These are phyloP conservation scores for Bombus cullumanus DNA, from an alignment of 1,140 invertebrate species.

Conservation along the genomic window DNA sequence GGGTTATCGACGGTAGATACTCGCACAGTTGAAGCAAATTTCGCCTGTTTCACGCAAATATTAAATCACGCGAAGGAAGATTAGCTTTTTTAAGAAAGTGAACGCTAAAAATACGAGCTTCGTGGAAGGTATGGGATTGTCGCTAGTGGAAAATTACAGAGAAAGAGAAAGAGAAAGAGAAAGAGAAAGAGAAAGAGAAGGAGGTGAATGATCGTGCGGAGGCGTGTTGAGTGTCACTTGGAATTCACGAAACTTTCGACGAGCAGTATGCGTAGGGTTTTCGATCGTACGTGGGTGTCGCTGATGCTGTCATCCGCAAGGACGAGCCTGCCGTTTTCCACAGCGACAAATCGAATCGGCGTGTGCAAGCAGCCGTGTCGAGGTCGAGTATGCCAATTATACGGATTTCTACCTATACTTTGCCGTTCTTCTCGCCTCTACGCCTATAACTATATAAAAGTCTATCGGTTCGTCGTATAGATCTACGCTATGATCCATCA, in stretches of 20 bases:
- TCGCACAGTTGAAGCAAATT: background rate
- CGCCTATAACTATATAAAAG: background rate
- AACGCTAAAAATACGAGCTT: background rate
- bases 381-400: background rate
- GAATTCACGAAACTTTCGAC: conserved; percentile 19
- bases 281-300: conserved; percentile 23
- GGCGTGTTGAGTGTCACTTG: background rate
- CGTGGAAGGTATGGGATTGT: background rate
- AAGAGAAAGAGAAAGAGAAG: background rate
- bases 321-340: background rate
- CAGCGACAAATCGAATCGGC: conserved; percentile 9
- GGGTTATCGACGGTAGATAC: background rate
- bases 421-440: background rate
- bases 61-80: background rate
- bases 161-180: background rate
- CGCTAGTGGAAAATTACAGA: background rate
- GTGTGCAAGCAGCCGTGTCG: conserved; percentile 42
- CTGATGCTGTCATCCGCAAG: conserved; percentile 17
- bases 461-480: no score
- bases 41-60: no score
- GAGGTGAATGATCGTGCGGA: background rate
- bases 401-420: background rate
- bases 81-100: conserved; percentile 11
- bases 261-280: background rate
- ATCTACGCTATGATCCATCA: no score